Evolutionary conservation across 2,113 vertebrate genomes (phyloP), one percentile per base, ranked within the genome.

Genomic region (Rhinolophus ferrumequinum): DNA sequence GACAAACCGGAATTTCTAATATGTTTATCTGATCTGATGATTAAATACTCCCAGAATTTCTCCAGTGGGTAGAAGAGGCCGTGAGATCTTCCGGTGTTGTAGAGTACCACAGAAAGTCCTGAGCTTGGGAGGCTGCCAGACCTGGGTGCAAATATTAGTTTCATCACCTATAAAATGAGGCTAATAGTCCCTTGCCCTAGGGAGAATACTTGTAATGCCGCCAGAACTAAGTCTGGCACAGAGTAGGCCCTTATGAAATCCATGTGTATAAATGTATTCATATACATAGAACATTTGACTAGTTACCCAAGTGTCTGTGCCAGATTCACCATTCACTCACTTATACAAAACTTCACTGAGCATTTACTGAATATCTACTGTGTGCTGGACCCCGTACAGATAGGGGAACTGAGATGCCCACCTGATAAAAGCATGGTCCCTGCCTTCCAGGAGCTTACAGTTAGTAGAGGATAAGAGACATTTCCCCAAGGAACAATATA

Each of bases 1-100:
- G 35, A 56, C 47, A 90, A 50, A 64, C 50, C 92, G 38, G 33
- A 89, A 83, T 88, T 96, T 93, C 81, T 81, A 80, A 64, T 80
- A 79, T 9, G 12, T 19, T 41, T 84, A 16, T 60, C 77, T 92
- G 52, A 47, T 30, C 62, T 76, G 41, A 73, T 47, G 38, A 54
- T 50, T 62, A 96, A 92, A 73, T n/a, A 70, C 90, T 67, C 13
- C 6, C 44, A 76, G 56, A 60, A 50, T n/a, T 41, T 77, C 47
- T 80, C 86, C 30, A 41, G 56, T 21, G 30, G 3, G 0, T 16
- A 62, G 69, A 54, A 21, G 88, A 64, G 44, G 15, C 79, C 6
- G 30, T 18, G 12, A 10, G 60, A 60, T 70, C 76, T 82, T 67
- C 58, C 35, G 21, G 30, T 47, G 44, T 22, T 69, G 44, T 11